phyloP scores from a whole-genome alignment of 1,140 invertebrate genomes.

The Teleopsis dalmanni region DNA sequence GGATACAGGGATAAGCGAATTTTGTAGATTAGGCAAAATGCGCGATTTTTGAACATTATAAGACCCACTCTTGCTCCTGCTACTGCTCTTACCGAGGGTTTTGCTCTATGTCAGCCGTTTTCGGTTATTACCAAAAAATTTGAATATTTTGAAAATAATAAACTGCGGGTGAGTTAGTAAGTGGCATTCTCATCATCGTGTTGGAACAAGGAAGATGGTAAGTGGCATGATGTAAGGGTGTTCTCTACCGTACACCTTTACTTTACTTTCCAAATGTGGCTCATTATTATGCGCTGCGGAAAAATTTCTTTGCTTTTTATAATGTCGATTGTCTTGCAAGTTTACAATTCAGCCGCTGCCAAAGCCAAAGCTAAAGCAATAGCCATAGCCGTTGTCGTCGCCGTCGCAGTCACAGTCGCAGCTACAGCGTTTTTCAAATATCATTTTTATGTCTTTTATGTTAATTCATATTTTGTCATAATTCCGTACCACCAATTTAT shows the following conservation, averaged over 20 bases:
- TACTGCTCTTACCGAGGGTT: neutral
- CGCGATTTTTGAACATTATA: no score
- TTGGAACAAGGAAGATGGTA: no score
- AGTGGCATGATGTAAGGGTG: no score
- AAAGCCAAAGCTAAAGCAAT: no score
- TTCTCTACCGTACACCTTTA: neutral
- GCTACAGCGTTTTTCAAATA: conserved; percentile 16
- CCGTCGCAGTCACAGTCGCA: neutral
- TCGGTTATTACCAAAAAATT: conserved; percentile 44
- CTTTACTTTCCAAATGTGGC: neutral
- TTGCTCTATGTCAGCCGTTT: conserved; percentile 32
- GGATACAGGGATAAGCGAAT: neutral
- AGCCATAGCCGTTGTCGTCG: neutral
- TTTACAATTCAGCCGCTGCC: no score
- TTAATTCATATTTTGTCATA: conserved; percentile 31
- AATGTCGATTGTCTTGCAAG: conserved; percentile 5
- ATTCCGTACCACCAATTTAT: neutral
- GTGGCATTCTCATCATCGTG: conserved; percentile 21
- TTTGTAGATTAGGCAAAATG: no score
- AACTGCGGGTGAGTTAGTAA: conserved; percentile 44
- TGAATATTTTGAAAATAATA: conserved; percentile 44
- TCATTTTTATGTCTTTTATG: conserved; percentile 41
- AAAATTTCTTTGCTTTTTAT: neutral
- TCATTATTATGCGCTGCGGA: conserved; percentile 4
- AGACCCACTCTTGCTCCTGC: no score